phyloP scores from a whole-genome alignment of 2,888 invertebrate genomes.

The Linnaemya tessellans region DNA sequence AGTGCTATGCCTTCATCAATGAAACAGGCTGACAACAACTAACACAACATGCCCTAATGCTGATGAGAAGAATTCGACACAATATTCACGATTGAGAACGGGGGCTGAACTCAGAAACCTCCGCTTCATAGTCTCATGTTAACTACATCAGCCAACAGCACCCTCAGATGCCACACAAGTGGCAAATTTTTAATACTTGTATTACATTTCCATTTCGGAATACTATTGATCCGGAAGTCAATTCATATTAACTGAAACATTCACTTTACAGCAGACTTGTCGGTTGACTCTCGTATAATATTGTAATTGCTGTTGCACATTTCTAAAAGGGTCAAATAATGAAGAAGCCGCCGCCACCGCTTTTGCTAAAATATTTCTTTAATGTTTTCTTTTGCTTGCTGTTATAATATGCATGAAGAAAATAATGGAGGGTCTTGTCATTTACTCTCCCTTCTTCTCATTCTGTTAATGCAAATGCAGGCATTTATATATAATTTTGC shows the following conservation, averaged over 20 bases:
- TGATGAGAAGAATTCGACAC: no score
- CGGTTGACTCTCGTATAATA: background rate
- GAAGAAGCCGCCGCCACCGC: slow-evolving; percentile 32
- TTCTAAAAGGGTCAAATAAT: slow-evolving; percentile 31
- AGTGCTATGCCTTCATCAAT: no score
- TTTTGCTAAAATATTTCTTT: slow-evolving; percentile 33
- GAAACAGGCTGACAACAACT: no score
- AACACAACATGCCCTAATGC: no score
- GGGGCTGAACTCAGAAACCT: no score
- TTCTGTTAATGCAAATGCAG: slow-evolving; percentile 4
- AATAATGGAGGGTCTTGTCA: slow-evolving; percentile 44
- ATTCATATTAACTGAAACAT: background rate
- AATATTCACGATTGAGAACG: no score
- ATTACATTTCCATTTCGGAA: no score
- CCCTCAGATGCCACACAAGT: no score
- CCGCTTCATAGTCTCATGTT: no score
- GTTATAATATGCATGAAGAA: slow-evolving; percentile 24
- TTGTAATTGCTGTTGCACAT: background rate
- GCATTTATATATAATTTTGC: slow-evolving; percentile 52
- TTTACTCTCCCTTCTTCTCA: slow-evolving; percentile 16
- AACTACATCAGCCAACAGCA: no score
- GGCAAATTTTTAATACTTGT: no score
- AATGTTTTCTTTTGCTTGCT: background rate
- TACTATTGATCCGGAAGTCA: no score
- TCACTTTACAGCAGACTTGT: background rate